phyloP scores from a whole-genome alignment of 1,140 invertebrate genomes.

The Hypsibius dujardini region DNA sequence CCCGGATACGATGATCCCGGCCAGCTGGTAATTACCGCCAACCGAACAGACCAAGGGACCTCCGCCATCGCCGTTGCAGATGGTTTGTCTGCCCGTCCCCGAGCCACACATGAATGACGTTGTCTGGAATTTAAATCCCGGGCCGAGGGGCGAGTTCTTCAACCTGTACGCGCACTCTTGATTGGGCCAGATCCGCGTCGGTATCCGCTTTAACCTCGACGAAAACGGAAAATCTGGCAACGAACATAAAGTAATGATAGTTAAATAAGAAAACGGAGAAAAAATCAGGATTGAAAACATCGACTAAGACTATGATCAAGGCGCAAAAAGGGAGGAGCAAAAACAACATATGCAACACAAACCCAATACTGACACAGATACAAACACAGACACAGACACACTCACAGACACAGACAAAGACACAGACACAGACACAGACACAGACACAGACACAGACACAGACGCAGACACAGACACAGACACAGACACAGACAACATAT shows the following conservation, averaged over 20 bases:
- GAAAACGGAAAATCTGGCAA: slow-evolving; percentile 13
- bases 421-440: too few species aligned
- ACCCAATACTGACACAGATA: too few species aligned
- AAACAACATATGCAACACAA: too few species aligned
- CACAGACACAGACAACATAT: not conserved
- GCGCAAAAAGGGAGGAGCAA: too few species aligned
- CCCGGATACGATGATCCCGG: slow-evolving; percentile 10
- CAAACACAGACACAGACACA: too few species aligned
- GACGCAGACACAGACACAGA: not conserved
- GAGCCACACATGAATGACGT: slow-evolving; percentile 13
- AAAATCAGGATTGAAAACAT: too few species aligned
- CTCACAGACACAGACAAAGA: too few species aligned
- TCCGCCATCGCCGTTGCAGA: slow-evolving; percentile 13
- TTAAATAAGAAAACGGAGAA: not conserved
- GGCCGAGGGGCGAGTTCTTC: slow-evolving; percentile 1
- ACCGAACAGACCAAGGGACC: not conserved
- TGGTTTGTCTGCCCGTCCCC: not conserved
- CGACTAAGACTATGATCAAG: too few species aligned
- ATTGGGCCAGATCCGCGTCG: slow-evolving; percentile 13
- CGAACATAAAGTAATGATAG: not conserved
- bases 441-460: too few species aligned
- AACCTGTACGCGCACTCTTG: slow-evolving; percentile 12
- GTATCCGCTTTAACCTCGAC: not conserved
- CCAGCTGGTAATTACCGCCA: slow-evolving; percentile 4
- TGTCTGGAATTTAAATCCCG: slow-evolving; percentile 10